Base-by-base conservation (phyloP, 2,888 invertebrate species). In the Pyrrhopygopsis socrates region DNA sequence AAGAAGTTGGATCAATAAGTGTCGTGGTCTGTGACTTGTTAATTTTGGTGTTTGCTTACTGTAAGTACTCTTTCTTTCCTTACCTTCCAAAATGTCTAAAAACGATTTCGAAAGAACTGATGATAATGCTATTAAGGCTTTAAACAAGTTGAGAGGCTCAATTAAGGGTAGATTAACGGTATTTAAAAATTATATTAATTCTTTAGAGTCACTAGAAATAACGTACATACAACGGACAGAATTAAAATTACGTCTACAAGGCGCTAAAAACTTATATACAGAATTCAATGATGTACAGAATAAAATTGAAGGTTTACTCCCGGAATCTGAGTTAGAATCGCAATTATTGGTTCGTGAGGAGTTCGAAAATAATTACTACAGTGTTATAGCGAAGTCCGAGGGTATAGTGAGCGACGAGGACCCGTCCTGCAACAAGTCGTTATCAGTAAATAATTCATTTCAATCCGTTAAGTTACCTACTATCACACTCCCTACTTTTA, bases 311-410 rank as follows among this genome's bases (percentile, higher is more conserved):
- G 27, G 63, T 29, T 63, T 27, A 29, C 45, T 45, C 45, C 45
- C 54, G 6, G 54, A 54, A n/a, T 54, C 54, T 54, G 54, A 54
- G n/a, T 54, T 54, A 38, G 54, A 15, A 77, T 89, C 89, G 5
- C 94, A 98, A 97, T 91, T 98, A 97, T 75, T 80, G 94, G 1
- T 96, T 98, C 50, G 95, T 96, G 2, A 54, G n/a, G 54, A 54
- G n/a, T 54, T 54, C n/a, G 54, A 54, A n/a, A 54, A 54, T n/a
- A n/a, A 4, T 27, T 60, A 60, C 20, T 27, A 60, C 9, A 54
- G 2, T 54, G 20, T 54, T 5, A 54, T 54, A 54, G 54, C 54
- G 20, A 54, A 54, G n/a, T n/a, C 54, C 54, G 54, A 54, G n/a
- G 20, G 20, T n/a, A 54, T 54, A n/a, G n/a, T 54, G n/a, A 54